Percentiles rank a stretch among this genome's conserved stretches.
phyloP scores from a whole-genome alignment of 2,113 vertebrate species.

The Sprattus sprattus region DNA sequence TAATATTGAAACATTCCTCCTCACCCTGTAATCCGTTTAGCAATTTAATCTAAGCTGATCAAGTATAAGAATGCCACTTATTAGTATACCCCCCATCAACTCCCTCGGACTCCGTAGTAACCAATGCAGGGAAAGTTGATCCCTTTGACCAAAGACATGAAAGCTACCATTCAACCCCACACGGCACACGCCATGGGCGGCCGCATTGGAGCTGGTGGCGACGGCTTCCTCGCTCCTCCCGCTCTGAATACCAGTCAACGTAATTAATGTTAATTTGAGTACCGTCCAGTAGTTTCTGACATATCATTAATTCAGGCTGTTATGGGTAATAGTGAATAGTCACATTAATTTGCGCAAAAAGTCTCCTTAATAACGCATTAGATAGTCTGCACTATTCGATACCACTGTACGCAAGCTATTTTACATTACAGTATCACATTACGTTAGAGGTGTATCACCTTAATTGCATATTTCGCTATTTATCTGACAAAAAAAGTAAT shows the following conservation, averaged over 20 bases:
- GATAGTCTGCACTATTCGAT: background rate
- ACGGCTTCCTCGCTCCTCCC: background rate
- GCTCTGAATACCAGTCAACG: background rate
- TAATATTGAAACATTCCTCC: slow-evolving; percentile 70
- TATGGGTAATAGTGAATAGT: background rate
- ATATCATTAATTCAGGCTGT: background rate
- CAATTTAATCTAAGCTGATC: slow-evolving; percentile 64
- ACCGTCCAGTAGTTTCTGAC: background rate
- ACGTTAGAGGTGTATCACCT: background rate
- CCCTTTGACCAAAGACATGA: background rate
- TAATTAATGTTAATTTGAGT: background rate
- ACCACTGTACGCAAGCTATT: background rate
- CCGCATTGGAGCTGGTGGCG: background rate
- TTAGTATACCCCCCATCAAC: slow-evolving; percentile 36
- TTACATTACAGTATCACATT: background rate
- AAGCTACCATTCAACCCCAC: background rate
- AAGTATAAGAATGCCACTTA: slow-evolving; percentile 63
- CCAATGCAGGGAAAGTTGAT: slow-evolving; percentile 4
- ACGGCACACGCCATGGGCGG: slow-evolving; percentile 15
- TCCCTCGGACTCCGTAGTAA: background rate
- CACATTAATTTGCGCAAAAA: background rate
- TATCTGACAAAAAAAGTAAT: background rate
- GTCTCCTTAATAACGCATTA: background rate
- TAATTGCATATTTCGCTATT: background rate
- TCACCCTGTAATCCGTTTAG: slow-evolving; percentile 67